Evolutionary conservation across 2,888 invertebrate genomes (phyloP), one percentile per base, ranked within the genome.

Genomic region (Petrophora chlorosata): DNA sequence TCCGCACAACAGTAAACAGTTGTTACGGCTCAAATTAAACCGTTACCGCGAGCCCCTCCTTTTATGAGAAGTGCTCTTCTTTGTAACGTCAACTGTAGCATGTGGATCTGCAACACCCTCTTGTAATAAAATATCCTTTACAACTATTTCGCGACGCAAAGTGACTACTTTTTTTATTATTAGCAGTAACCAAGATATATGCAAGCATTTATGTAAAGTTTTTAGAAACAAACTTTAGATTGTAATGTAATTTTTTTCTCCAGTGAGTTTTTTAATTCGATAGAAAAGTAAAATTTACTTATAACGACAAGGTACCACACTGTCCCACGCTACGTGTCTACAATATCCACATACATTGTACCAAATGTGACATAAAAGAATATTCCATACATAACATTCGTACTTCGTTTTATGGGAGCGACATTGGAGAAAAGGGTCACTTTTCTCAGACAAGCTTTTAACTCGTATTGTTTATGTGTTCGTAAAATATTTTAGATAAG

Each of bases 51-150:
- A 36, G 30, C 44, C 29, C 46, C 32, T 30, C 2, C 15, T 32
- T 46, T 46, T 46, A 28, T 39, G 33, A 46, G 28, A 45, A 26
- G 30, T 40, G 14, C 17, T 28, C 19, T 39, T 26, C 36, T 16
- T 15, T 28, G 26, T 28, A 10, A 15, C 22, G 7, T 3, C 30
- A 10, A 32, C 32, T 19, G n/a, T 32, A n/a, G n/a, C n/a, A n/a
- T n/a, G n/a, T n/a, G n/a, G n/a, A n/a, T n/a, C n/a, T n/a, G n/a
- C n/a, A n/a, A n/a, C n/a, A n/a, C n/a, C n/a, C n/a, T n/a, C n/a
- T n/a, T n/a, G n/a, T n/a, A n/a, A n/a, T n/a, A n/a, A n/a, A n/a
- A n/a, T n/a, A n/a, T n/a, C n/a, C n/a, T n/a, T n/a, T n/a, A n/a
- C n/a, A n/a, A n/a, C n/a, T n/a, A n/a, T n/a, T n/a, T 3, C 9